These are phyloP conservation scores for Decapterus maruadsi DNA, from an alignment of 2,797 vertebrate species.

Conservation along the genomic window DNA sequence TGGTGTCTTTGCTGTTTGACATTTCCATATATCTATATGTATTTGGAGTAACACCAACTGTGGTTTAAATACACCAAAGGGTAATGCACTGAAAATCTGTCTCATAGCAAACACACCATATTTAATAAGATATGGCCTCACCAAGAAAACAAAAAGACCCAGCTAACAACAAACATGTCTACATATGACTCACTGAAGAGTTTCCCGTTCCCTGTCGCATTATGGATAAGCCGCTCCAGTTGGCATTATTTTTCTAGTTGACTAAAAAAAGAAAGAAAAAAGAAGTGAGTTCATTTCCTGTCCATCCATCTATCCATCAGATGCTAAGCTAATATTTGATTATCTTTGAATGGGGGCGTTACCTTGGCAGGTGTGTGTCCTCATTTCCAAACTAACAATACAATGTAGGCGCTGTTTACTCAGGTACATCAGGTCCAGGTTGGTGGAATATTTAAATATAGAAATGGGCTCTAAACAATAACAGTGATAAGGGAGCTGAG, in stretches of 20 bases:
- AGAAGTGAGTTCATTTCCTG: no score
- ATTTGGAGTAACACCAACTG: background rate
- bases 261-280: no score
- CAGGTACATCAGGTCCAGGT: background rate
- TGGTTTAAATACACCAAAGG: conserved; percentile 17
- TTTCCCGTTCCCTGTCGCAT: no score
- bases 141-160: conserved; percentile 32
- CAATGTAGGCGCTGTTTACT: background rate
- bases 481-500: background rate
- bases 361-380: no score
- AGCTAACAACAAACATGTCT: conserved; percentile 1
- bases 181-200: background rate
- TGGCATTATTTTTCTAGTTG: background rate
- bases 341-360: background rate
- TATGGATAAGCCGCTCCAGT: background rate
- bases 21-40: background rate
- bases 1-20: background rate
- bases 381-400: no score
- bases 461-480: background rate
- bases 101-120: conserved; percentile 31
- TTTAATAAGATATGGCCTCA: conserved; percentile 54
- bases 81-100: conserved; percentile 32
- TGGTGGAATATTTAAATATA: background rate
- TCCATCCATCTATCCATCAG: background rate
- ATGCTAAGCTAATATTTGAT: background rate